Evolutionary conservation across 2,113 vertebrate species (phyloP), one percentile per base, ranked within the genome.

Genomic region (Rostratula benghalensis): DNA sequence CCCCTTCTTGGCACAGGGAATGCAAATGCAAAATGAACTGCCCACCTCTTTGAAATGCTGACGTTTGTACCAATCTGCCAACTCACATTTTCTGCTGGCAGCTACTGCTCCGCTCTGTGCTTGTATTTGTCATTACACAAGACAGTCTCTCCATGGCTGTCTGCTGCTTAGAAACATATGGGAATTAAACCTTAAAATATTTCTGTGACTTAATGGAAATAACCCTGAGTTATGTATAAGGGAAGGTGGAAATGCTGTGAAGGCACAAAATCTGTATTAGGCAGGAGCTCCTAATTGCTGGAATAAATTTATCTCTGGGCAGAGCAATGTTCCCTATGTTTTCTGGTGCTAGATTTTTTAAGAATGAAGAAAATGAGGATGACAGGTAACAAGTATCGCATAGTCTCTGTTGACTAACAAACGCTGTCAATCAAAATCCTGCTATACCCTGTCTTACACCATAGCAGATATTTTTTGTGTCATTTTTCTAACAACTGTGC

Each of bases 151-250:
- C 60, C 64, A 45, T 18, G 39, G 31, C 22, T 83, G 41, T 43
- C 43, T 80, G 71, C 79, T 88, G 64, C 83, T 87, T 84, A 84
- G 71, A 92, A 96, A 94, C 73, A 71, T 24, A 70, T 53, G 48
- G 81, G 86, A 96, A 53, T 75, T 93, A 78, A 75, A 71, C 24
- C 68, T 94, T 39, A 81, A 86, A 94, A 78, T 11, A 68, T 48
- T 71, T 63, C 39, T 20, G 30, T 92, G 60, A 94, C 69, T 89
- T 94, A 75, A 90, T 87, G 64, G 77, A 94, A 94, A 91, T 69
- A 75, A 37, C 25, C n/a, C 3, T 37, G 50, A 70, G 23, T 65
- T 69, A 30, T 7, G 16, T 60, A 19, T 22, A 78, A 78, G 30
- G 23, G 46, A 81, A 89, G 15, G 39, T 70, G 25, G 56, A 95